Base-by-base conservation (phyloP, 2,797 vertebrate species). In the Rhyacichthys aspro region DNA sequence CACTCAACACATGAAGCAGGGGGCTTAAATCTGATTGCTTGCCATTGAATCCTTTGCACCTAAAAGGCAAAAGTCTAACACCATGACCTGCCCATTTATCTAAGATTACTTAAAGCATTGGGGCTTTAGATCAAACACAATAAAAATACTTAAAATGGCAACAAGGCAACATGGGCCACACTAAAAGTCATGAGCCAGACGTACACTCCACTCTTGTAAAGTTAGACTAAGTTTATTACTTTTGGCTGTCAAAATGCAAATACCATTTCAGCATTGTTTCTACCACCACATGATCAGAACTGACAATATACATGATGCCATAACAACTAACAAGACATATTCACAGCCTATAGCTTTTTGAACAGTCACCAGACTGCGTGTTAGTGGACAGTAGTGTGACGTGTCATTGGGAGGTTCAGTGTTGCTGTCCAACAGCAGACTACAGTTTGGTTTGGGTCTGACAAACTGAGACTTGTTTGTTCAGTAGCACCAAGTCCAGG, bases 381-480 rank as follows among this genome's bases (percentile, higher is more conserved):
- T 41, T 5, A 43, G 39, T 55, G 53, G 41, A 55, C 53, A 33
- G 19, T 33, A 43, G 14, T 55, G 37, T 38, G 37, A 33, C 39
- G 58, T 67, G 69, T 78, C 52, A 56, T 33, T 16, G n/a, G 23
- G 28, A 18, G 48, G 41, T 63, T 70, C 55, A 50, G 53, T 39
- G 52, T 63, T 67, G 38, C 57, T 58, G 59, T 74, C 58, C 61
- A 38, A 36, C 60, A 56, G 56, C 32, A 58, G 38, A 70, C 59
- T 72, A 8, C 66, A 62, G 16, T 75, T 36, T 57, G 64, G 50
- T 80, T 72, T 47, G 49, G 59, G 33, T 83, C 55, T 89, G 87
- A 84, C 83, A 87, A 81, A 86, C 73, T 76, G 61, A 57, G 67
- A 72, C 60, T 78, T 60, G 61, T 83, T 86, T 84, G 75, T 82